phyloP scores from a whole-genome alignment of 2,113 vertebrate genomes.

The Pedetes capensis region DNA sequence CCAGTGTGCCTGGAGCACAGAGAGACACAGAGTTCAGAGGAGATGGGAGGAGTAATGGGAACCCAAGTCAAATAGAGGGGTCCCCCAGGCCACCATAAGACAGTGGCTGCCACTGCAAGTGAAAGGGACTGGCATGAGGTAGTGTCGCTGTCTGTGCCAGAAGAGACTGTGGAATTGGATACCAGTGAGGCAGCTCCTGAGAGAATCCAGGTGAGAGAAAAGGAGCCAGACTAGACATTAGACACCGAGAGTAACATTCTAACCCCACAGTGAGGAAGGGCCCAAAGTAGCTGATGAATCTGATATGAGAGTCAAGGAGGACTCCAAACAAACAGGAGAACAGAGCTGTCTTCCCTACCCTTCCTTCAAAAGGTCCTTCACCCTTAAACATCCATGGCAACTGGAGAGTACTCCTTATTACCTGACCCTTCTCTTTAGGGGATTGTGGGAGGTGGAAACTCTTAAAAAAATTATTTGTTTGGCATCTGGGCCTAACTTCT shows the following conservation, averaged over 20 bases:
- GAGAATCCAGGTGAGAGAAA: not conserved
- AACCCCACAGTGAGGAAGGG: not conserved
- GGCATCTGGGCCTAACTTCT: not conserved
- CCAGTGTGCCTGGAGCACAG: not conserved
- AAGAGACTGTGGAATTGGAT: not conserved
- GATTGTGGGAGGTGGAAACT: not conserved
- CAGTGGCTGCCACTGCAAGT: not conserved
- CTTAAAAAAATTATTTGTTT: not conserved
- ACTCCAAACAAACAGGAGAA: not conserved
- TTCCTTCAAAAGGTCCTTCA: not conserved
- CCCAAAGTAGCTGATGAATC: not conserved
- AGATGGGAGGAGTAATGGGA: not conserved
- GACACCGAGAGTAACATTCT: not conserved
- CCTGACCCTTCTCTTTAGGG: not conserved
- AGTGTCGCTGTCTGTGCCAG: too few relatives aligned
- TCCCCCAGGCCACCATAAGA: not conserved
- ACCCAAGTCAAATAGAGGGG: not conserved
- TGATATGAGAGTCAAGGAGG: not conserved
- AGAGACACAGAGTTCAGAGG: not conserved
- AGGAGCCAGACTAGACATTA: not conserved
- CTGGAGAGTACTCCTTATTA: not conserved
- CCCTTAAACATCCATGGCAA: not conserved
- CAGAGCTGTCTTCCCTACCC: not conserved
- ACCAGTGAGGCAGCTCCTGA: not conserved
- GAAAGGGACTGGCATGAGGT: not conserved